Base-by-base conservation (phyloP, 2,888 invertebrate species). In the Dexiosoma caninum region DNA sequence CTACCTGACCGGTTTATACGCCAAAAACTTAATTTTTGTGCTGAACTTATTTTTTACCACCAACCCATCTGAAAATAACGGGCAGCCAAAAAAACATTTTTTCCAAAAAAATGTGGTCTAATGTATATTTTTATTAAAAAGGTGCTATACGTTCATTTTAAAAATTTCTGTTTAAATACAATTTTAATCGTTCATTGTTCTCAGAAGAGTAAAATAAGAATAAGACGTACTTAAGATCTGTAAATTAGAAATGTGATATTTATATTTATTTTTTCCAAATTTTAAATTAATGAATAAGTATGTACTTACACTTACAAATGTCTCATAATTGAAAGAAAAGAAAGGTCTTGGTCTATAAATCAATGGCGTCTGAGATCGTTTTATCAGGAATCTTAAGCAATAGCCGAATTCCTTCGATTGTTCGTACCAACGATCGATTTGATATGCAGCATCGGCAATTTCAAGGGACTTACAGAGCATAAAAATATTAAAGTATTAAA, bases 241-340 rank as follows among this genome's bases (percentile, higher is more conserved):
- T 8, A 84, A 78, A 49, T 35, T 10, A 14, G 4, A 14, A 16
- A 32, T 2, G 1, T 27, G n/a, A 49, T 21, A 32, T 21, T 9
- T n/a, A 8, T 21, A 14, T 5, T 12, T 21, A 12, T 12, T 1
- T 12, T n/a, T 27, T 27, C 6, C 27, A 27, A 27, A 27, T n/a
- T n/a, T n/a, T n/a, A n/a, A n/a, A n/a, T n/a, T n/a, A n/a, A n/a
- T n/a, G n/a, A n/a, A n/a, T n/a, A n/a, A n/a, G n/a, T n/a, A n/a
- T n/a, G n/a, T 27, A 53, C 83, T 85, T 84, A 89, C 89, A 5
- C 84, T 84, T n/a, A 86, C 84, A 72, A 89, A 88, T 32, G 89
- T 84, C 14, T 85, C 81, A 60, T 88, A 84, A 27, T 86, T 86
- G 21, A 86, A 86, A 27, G 85, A 85, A 37, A 84, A 83, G 23